Evolutionary conservation across 2,888 invertebrate genomes (phyloP), one percentile per base, ranked within the genome.

Genomic region (Callyntrura sp.): DNA sequence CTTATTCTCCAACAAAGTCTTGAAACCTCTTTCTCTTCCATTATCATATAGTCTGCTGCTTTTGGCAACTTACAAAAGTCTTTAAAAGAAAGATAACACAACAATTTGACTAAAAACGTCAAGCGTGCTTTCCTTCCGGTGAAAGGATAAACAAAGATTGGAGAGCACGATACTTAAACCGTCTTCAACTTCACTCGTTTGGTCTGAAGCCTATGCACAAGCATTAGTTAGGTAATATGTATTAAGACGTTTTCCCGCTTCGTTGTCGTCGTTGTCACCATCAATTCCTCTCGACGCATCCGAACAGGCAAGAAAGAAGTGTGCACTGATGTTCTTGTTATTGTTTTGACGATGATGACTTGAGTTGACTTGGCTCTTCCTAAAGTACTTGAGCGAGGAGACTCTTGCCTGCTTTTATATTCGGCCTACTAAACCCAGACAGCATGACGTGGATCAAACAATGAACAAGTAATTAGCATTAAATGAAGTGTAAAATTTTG

Each of bases 111-210:
- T 83, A 79, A 88, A 83, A 89, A 84, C 78, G 79, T 89, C 84
- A 89, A 87, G 76, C 76, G 78, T 89, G 88, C 78, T 84, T 79
- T 89, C 88, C 88, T 89, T 89, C 88, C 88, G 79, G 88, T 89
- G 78, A 89, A 89, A 89, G 84, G 79, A 84, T 84, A 76, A 84
- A 78, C 76, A 84, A 79, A 89, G 87, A 81, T 87, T 43, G 28
- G 70, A 81, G 81, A 57, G 87, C 60, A 25, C 28, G 81, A 82
- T 87, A 82, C 70, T 81, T 57, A 81, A 68, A 87, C 70, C 81
- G 81, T 87, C 45, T 35, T 35, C 28, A 17, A 17, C 43, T 79
- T 79, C 57, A 17, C 35, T n/a, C 43, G 60, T 79, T 57, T 51
- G 51, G n/a, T 57, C 25, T 51, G 23, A 76, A 78, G 78, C 78